Conservation (phyloP, 2,797 vertebrate species). For the Amblyraja radiata region DNA sequence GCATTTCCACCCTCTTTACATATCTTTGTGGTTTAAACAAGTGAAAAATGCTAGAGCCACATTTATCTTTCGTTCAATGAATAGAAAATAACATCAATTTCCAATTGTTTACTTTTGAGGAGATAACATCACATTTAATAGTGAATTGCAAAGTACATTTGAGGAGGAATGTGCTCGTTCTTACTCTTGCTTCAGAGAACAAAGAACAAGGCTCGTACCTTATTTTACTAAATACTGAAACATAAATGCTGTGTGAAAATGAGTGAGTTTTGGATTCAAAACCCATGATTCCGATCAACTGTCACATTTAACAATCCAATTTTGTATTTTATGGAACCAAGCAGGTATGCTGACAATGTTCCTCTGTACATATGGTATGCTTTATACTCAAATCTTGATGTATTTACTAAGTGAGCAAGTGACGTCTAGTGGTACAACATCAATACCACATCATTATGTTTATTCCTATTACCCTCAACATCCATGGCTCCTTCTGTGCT, state of each 20-base stretch:
- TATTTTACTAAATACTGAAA: not conserved
- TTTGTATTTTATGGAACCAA: constrained; percentile 4
- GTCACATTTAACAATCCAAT: not conserved
- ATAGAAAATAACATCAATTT: not conserved
- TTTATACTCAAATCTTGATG: not conserved
- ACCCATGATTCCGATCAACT: not conserved
- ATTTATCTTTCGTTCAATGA: not conserved
- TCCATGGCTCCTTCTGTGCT: not conserved
- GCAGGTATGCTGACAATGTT: not conserved
- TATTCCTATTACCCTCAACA: not conserved
- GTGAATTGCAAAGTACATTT: not conserved
- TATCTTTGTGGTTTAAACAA: not conserved
- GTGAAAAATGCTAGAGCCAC: not conserved
- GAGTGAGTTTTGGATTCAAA: not conserved
- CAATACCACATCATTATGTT: not conserved
- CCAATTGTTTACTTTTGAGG: not conserved
- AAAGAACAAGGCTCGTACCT: not conserved
- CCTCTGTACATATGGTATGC: not conserved
- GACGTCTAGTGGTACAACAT: constrained; percentile 6
- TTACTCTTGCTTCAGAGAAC: not conserved
- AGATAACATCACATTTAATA: not conserved
- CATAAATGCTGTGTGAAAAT: not conserved
- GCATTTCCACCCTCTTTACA: not conserved
- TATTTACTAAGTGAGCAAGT: constrained; percentile 5
- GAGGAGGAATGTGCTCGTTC: not conserved